A percentile compares a stretch with the other conserved stretches of the same genome.
Conservation (phyloP, 2,113 vertebrate genomes). For the Paradoxurus hermaphroditus region DNA sequence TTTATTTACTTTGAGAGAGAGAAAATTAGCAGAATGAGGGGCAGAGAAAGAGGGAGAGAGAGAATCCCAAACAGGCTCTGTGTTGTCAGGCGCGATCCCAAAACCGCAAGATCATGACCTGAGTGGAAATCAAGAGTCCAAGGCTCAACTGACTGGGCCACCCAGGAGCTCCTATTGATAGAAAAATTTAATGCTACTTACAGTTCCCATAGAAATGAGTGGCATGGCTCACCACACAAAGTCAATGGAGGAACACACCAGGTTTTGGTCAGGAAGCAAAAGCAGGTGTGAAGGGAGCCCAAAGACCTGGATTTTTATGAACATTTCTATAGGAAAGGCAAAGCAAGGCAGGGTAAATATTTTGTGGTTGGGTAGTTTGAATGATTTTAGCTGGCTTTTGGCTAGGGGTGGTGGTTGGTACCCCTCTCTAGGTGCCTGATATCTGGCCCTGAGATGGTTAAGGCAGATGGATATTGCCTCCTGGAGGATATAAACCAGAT, state of each 20-base stretch:
- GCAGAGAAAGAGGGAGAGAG: no score
- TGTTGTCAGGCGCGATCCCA: no score
- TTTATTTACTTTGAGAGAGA: no score
- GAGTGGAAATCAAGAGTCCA: no score
- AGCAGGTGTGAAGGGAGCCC: not conserved
- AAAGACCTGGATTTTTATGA: not conserved
- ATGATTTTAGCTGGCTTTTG: not conserved
- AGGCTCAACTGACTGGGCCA: no score
- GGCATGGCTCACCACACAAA: not conserved
- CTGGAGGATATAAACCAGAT: no score
- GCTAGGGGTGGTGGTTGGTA: not conserved
- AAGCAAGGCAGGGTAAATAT: not conserved
- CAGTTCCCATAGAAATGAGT: not conserved
- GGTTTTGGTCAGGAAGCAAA: not conserved
- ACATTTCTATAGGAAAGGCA: not conserved
- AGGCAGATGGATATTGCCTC: not conserved
- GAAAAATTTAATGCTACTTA: not conserved
- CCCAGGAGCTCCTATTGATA: not conserved
- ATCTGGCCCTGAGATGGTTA: not conserved
- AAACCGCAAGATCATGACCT: no score
- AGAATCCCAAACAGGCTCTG: no score
- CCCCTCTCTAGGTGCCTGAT: not conserved
- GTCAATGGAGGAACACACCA: not conserved
- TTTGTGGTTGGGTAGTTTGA: not conserved
- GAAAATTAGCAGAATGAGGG: no score